These are phyloP conservation scores for Cactoblastis cactorum DNA, from an alignment of 2,888 invertebrate genomes.

Conservation along the genomic window DNA sequence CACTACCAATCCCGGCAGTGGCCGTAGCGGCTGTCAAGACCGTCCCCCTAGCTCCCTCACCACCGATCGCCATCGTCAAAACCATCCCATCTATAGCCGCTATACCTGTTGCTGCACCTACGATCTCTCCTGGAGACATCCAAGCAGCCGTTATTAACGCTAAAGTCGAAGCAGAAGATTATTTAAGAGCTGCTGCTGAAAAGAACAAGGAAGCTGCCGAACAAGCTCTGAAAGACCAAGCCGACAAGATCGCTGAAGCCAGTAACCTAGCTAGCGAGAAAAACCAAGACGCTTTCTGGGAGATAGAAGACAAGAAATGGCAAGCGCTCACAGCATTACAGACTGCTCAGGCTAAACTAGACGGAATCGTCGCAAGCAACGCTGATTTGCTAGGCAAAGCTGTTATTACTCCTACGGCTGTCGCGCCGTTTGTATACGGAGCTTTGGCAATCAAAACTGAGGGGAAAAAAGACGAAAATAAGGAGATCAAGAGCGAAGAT, in stretches of 20 bases:
- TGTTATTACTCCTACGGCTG: constrained; percentile 25
- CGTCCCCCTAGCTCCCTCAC: constrained; percentile 26
- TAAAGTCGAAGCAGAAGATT: constrained; percentile 47
- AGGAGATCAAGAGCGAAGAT: constrained; percentile 22
- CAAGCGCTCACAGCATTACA: constrained; percentile 57
- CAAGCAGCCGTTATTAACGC: constrained; percentile 65
- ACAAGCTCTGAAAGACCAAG: constrained; percentile 39
- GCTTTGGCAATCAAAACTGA: constrained; percentile 15
- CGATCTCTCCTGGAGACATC: constrained; percentile 57
- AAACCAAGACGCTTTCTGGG: constrained; percentile 48
- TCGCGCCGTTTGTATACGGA: constrained; percentile 16
- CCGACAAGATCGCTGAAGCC: constrained; percentile 41
- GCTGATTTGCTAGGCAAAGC: constrained; percentile 41
- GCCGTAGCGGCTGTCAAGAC: constrained; percentile 9
- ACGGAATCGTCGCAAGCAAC: constrained; percentile 48
- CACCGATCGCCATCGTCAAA: constrained; percentile 18
- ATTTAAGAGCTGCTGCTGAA: constrained; percentile 44
- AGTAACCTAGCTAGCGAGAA: constrained; percentile 38
- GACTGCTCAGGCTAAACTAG: constrained; percentile 54
- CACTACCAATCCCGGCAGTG: constrained; percentile 15
- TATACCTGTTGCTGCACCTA: constrained; percentile 35
- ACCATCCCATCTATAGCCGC: constrained; percentile 10
- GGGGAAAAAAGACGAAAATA: constrained; percentile 29
- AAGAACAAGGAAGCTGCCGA: constrained; percentile 44
- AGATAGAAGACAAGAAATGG: constrained; percentile 63